A percentile compares a stretch with the other conserved stretches of the same genome.
Evolutionary conservation across 2,113 vertebrate genomes (phyloP).

Genomic region (Rallus limicola): DNA sequence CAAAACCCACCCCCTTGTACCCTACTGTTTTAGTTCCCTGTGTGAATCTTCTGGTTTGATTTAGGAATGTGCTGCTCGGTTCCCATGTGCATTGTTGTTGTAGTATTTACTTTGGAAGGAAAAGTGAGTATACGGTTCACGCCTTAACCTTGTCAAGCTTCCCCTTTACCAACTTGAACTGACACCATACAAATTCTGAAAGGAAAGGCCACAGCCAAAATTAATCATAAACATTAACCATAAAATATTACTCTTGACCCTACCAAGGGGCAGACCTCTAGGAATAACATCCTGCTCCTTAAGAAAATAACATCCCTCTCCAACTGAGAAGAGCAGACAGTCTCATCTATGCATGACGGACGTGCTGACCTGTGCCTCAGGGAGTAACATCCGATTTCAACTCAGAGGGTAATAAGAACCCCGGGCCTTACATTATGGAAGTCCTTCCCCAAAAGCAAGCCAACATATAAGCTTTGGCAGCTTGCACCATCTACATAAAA

Average conservation of each 20-base stretch:
- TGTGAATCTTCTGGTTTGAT: slow-evolving; percentile 60
- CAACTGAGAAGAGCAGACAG: slow-evolving; percentile 43
- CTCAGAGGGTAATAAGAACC: slow-evolving; percentile 8
- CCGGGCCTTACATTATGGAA: background rate
- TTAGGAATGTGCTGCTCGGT: slow-evolving; percentile 49
- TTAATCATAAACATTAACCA: slow-evolving; percentile 74
- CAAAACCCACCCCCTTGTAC: background rate
- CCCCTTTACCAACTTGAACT: slow-evolving; percentile 32
- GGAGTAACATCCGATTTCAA: slow-evolving; percentile 28
- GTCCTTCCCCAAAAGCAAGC: background rate
- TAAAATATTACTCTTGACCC: slow-evolving; percentile 72
- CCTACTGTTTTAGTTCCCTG: slow-evolving; percentile 3
- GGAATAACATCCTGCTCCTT: slow-evolving; percentile 76
- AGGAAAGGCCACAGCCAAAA: slow-evolving; percentile 71
- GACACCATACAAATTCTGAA: slow-evolving; percentile 64
- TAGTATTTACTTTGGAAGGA: slow-evolving; percentile 60
- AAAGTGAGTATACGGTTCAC: slow-evolving; percentile 43
- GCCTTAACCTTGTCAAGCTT: slow-evolving; percentile 70
- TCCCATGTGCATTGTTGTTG: slow-evolving; percentile 59
- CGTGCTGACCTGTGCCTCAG: slow-evolving; percentile 57
- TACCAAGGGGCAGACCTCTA: slow-evolving; percentile 70
- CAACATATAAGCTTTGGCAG: background rate
- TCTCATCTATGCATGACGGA: slow-evolving; percentile 40
- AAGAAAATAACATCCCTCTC: slow-evolving; percentile 72
- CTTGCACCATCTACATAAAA: background rate